phyloP scores from a whole-genome alignment of 2,888 invertebrate species.

The Pachliopta kotzebuea region DNA sequence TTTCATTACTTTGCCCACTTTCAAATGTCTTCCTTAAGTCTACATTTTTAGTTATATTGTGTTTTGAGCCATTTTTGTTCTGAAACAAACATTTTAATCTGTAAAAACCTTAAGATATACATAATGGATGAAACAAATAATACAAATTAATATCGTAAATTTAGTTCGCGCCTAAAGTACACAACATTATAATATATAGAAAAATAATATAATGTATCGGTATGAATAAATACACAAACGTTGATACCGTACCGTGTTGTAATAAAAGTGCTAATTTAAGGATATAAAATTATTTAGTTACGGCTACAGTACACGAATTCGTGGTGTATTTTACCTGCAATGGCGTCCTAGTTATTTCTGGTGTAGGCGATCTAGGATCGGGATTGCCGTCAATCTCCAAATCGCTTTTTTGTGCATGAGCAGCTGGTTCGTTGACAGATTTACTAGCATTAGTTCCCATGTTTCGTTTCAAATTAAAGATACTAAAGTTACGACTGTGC shows the following conservation, averaged over 20 bases:
- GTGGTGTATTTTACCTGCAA: conserved; percentile 66
- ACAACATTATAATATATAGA: no score
- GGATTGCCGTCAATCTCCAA: conserved; percentile 49
- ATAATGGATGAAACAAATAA: background rate
- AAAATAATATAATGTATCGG: no score
- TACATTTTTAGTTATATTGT: conserved; percentile 73
- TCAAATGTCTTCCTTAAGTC: conserved; percentile 74
- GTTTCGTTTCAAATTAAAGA: conserved; percentile 32
- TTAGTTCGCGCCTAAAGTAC: background rate
- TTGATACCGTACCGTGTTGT: no score
- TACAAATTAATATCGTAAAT: background rate
- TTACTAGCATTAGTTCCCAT: conserved; percentile 74
- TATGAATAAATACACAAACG: no score
- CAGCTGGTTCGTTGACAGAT: conserved; percentile 49
- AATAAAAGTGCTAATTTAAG: no score
- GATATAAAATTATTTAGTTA: background rate
- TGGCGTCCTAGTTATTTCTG: conserved; percentile 80
- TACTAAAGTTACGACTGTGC: conserved; percentile 22
- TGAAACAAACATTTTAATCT: conserved; percentile 41
- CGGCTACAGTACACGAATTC: background rate
- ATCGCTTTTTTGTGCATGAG: conserved; percentile 50
- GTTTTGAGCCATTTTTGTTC: conserved; percentile 62
- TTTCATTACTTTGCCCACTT: conserved; percentile 57
- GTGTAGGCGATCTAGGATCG: conserved; percentile 83
- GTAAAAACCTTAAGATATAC: background rate